A percentile compares a stretch with the other conserved stretches of the same genome.
These are phyloP conservation scores for Calyptomena viridis DNA, from an alignment of 2,113 vertebrate genomes.

Conservation along the genomic window DNA sequence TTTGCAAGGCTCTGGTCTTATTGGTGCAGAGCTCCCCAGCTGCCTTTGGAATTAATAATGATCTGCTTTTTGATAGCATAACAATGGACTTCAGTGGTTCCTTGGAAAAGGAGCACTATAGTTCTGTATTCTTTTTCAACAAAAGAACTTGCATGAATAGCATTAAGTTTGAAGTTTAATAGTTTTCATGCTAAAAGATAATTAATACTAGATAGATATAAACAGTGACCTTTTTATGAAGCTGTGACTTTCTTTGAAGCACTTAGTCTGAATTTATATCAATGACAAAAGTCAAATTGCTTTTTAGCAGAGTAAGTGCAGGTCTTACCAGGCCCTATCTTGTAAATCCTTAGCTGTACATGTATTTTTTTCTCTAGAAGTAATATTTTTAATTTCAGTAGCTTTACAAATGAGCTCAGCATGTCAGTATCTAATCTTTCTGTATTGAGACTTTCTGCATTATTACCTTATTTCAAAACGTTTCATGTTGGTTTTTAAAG, in stretches of 20 bases:
- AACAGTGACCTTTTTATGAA: not conserved
- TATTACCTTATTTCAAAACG: constrained; percentile 43
- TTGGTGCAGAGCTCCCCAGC: not conserved
- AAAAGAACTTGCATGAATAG: not conserved
- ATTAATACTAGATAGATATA: not conserved
- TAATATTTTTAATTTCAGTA: constrained; percentile 3
- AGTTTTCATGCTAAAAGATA: not conserved
- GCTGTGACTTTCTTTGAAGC: not conserved
- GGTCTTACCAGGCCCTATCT: not conserved
- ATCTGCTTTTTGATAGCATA: not conserved
- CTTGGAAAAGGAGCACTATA: not conserved
- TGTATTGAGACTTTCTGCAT: not conserved
- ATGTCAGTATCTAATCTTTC: not conserved
- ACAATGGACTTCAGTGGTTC: not conserved
- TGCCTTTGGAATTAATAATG: not conserved
- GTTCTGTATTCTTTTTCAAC: not conserved
- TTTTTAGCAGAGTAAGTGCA: not conserved
- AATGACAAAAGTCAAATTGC: constrained; percentile 3
- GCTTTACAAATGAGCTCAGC: not conserved
- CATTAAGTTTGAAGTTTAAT: not conserved
- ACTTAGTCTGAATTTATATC: not conserved
- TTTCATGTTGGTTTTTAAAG: constrained; percentile 41
- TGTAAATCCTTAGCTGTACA: not conserved
- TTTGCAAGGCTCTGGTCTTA: not conserved
- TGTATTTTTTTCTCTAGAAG: not conserved